These are phyloP conservation scores for Dinomys branickii DNA, from an alignment of 2,113 vertebrate species.

Conservation along the genomic window DNA sequence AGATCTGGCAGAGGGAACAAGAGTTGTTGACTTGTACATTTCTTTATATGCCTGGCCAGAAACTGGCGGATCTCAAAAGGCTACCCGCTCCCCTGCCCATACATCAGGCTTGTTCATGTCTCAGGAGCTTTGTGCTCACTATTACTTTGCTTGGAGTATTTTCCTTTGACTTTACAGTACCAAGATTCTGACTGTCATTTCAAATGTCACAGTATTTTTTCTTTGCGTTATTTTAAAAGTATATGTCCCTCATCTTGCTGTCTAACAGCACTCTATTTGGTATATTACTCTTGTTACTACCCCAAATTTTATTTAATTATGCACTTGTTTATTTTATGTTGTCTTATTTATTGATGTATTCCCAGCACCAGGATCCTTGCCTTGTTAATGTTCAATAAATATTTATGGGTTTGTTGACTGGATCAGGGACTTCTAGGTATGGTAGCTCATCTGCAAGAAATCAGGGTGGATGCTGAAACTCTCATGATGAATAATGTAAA, in stretches of 20 bases:
- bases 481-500: neutral
- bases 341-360: neutral
- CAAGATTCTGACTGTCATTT: neutral
- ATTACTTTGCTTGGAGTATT: neutral
- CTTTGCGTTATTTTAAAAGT: neutral
- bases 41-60: neutral
- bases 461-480: neutral
- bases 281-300: neutral
- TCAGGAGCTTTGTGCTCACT: neutral
- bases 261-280: neutral
- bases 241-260: neutral
- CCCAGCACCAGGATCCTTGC: neutral
- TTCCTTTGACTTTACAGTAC: neutral
- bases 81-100: neutral
- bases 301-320: neutral
- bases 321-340: neutral
- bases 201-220: neutral
- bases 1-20: neutral
- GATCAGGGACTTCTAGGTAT: neutral
- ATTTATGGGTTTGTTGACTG: neutral
- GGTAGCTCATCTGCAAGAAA: neutral
- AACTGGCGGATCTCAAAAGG: neutral
- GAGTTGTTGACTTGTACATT: neutral
- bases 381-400: neutral
- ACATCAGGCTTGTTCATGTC: neutral